Base-by-base conservation (phyloP, 2,888 invertebrate genomes). In the Tridacna gigas region DNA sequence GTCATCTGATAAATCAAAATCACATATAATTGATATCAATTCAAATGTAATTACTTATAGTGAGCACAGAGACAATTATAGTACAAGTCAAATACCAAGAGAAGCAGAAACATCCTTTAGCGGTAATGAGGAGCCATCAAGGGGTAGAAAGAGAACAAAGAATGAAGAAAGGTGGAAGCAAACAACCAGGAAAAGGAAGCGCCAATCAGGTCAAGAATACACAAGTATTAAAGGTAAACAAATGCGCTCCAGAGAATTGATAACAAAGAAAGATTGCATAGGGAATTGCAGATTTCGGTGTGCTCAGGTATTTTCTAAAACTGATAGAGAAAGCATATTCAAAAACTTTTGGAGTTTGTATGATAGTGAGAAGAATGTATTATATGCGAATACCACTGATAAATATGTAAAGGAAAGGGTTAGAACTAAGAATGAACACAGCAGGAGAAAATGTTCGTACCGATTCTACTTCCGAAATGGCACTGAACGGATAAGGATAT, bases 261-360 rank as follows among this genome's bases (percentile, higher is more conserved):
- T 61, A 61, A 83, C 61, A n/a, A 45, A 4, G 25, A 83, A 83
- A 67, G 80, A 80, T 48, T 86, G 86, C 69, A 28, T 48, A 26
- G 80, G 77, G 7, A 79, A 79, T 51, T 86, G 86, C 48, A 83
- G 60, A 67, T 86, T 67, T 75, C 67, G 26, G 13, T 85, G 85
- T 60, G 74, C 66, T n/a, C 22, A 22, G n/a, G n/a, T n/a, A n/a
- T n/a, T n/a, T n/a, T n/a, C n/a, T n/a, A n/a, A n/a, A n/a, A n/a
- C n/a, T n/a, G n/a, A n/a, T n/a, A n/a, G n/a, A n/a, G n/a, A n/a
- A n/a, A n/a, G n/a, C n/a, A n/a, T n/a, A n/a, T n/a, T n/a, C n/a
- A n/a, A n/a, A n/a, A n/a, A n/a, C n/a, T n/a, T n/a, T n/a, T n/a
- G n/a, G n/a, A n/a, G n/a, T n/a, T n/a, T n/a, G n/a, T n/a, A n/a